These are phyloP conservation scores for Diarsia brunnea DNA, from an alignment of 2,888 invertebrate species.

Conservation along the genomic window DNA sequence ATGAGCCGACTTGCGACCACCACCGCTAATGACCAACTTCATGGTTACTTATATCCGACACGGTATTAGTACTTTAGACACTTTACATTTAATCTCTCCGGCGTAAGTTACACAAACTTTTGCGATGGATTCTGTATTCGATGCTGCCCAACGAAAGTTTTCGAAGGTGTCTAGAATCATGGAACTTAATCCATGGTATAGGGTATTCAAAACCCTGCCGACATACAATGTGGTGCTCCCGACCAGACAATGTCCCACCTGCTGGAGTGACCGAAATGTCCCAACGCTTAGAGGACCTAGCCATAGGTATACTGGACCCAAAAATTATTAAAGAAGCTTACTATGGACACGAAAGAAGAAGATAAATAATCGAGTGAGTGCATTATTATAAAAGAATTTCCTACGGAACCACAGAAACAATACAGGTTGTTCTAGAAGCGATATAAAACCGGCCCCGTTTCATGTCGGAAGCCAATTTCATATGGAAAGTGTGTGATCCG, in stretches of 20 bases:
- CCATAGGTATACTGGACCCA: too few relatives aligned
- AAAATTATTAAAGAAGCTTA: too few relatives aligned
- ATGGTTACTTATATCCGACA: neutral
- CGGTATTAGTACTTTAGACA: neutral
- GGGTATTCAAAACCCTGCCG: neutral
- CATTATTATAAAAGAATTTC: neutral
- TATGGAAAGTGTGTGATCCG: conserved; percentile 70
- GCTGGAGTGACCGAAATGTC: too few relatives aligned
- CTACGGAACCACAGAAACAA: conserved; percentile 22
- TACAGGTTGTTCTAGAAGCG: conserved; percentile 23
- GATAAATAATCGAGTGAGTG: too few relatives aligned
- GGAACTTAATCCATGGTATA: neutral
- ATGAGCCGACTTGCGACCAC: neutral
- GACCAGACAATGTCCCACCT: too few relatives aligned
- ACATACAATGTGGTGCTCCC: neutral
- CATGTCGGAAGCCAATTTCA: conserved; percentile 66
- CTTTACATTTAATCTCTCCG: neutral
- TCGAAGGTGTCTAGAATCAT: neutral
- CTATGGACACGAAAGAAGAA: too few relatives aligned
- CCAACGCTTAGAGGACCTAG: too few relatives aligned
- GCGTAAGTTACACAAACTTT: neutral
- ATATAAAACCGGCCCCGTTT: conserved; percentile 52
- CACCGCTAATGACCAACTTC: neutral
- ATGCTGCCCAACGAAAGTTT: neutral
- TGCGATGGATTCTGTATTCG: neutral